Percentiles rank a stretch among this genome's conserved stretches.
These are phyloP conservation scores for Trypoxylus dichotomus DNA, from an alignment of 1,140 invertebrate species.

Conservation along the genomic window DNA sequence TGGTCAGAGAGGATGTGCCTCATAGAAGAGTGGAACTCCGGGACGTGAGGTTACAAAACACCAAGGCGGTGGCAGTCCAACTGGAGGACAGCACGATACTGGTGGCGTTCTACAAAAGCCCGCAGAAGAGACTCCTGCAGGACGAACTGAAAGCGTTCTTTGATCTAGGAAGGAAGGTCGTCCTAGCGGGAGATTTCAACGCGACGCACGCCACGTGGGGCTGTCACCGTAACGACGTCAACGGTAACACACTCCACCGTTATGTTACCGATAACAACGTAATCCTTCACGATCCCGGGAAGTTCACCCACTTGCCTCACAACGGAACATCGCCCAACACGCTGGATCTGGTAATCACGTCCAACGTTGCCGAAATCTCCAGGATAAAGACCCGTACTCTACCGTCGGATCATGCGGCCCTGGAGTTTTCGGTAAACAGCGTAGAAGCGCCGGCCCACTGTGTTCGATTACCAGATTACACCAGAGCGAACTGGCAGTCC, in stretches of 20 bases:
- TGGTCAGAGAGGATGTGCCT: neutral
- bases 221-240: neutral
- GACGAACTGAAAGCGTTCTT: neutral
- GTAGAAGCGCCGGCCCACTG: too few species aligned
- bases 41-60: neutral
- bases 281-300: neutral
- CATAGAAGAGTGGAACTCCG: neutral
- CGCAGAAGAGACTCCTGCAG: neutral
- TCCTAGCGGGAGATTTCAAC: conserved; percentile 28
- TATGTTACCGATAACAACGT: neutral
- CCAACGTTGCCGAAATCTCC: neutral
- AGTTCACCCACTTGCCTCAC: conserved; percentile 7
- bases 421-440: neutral
- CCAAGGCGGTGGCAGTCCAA: neutral
- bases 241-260: neutral
- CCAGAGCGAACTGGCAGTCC: neutral
- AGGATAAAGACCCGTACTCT: neutral
- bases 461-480: neutral
- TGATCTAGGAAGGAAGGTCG: neutral
- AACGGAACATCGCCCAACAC: neutral
- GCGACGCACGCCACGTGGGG: conserved; percentile 24
- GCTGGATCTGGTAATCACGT: neutral
- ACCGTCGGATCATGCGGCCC: neutral
- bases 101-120: neutral
- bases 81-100: neutral